Evolutionary conservation across 2,888 invertebrate species (phyloP).

Genomic region (Automeris io): DNA sequence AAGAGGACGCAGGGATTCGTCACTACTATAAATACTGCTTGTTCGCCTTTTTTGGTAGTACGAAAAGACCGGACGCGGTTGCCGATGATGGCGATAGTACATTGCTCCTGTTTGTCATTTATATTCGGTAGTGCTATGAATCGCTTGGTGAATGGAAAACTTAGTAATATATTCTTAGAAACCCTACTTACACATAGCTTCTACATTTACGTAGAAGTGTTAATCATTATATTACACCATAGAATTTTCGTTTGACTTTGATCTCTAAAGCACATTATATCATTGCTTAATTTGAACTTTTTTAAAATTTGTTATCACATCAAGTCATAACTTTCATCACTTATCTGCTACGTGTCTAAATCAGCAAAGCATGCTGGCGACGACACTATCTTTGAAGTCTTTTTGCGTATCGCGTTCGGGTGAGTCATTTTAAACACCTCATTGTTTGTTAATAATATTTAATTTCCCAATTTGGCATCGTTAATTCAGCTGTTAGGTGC

Average conservation of each 20-base stretch:
- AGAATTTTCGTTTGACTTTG: not conserved
- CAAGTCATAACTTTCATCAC: too few relatives aligned
- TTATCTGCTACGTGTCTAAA: too few relatives aligned
- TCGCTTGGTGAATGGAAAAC: not conserved
- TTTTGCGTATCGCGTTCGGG: not conserved
- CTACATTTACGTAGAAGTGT: not conserved
- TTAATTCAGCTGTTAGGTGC: conserved; percentile 46
- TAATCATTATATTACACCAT: not conserved
- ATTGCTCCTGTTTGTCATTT: conserved; percentile 54
- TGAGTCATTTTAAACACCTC: not conserved
- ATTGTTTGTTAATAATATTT: conserved; percentile 18
- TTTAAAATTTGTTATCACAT: too few relatives aligned
- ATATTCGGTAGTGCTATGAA: conserved; percentile 15
- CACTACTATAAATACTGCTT: conserved; percentile 65
- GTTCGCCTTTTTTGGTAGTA: conserved; percentile 74
- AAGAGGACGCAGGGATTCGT: conserved; percentile 56
- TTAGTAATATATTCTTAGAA: conserved; percentile 8
- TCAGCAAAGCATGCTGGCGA: too few relatives aligned
- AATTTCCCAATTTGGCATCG: conserved; percentile 34
- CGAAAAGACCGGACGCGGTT: conserved; percentile 70
- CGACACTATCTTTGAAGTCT: too few relatives aligned
- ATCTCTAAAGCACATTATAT: not conserved
- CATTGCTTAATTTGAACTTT: too few relatives aligned
- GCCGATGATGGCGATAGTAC: conserved; percentile 64
- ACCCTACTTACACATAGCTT: conserved; percentile 1